Percentiles rank a stretch among this genome's conserved stretches.
Conservation (phyloP, 2,113 vertebrate species). For the Tetrax tetrax region DNA sequence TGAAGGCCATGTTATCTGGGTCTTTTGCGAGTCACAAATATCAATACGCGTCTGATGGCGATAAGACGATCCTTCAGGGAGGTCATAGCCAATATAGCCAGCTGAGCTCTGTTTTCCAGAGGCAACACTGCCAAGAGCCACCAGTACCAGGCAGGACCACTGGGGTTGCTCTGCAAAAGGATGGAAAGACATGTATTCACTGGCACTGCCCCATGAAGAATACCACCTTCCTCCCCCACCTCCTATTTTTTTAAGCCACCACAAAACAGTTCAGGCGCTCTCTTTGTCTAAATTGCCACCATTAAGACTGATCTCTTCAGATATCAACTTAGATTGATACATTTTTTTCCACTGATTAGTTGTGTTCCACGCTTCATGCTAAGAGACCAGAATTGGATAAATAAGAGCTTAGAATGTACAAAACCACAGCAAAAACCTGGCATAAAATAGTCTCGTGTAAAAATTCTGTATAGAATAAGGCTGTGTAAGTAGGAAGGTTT, state of each 20-base stretch:
- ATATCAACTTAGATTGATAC: not conserved
- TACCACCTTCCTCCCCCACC: not conserved
- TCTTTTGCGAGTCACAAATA: conserved; percentile 88
- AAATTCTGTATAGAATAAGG: not conserved
- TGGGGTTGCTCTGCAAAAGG: conserved; percentile 79
- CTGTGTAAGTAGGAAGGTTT: not conserved
- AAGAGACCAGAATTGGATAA: not conserved
- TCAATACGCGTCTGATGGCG: conserved; percentile 84
- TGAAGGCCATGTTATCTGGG: conserved; percentile 77
- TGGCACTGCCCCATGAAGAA: not conserved
- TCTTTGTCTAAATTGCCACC: not conserved
- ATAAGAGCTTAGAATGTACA: not conserved
- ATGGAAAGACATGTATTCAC: not conserved
- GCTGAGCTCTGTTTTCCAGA: conserved; percentile 87
- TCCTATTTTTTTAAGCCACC: not conserved
- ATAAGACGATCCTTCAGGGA: conserved; percentile 89
- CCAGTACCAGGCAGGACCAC: conserved; percentile 93
- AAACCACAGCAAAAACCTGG: not conserved
- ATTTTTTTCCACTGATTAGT: not conserved
- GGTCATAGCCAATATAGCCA: conserved; percentile 89
- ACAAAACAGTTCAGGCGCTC: not conserved
- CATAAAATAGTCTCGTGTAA: not conserved
- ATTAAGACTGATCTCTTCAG: not conserved
- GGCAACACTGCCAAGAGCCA: conserved; percentile 91
- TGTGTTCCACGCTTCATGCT: not conserved